Evolutionary conservation across 2,888 invertebrate genomes (phyloP).

Genomic region (Agrotis puta): DNA sequence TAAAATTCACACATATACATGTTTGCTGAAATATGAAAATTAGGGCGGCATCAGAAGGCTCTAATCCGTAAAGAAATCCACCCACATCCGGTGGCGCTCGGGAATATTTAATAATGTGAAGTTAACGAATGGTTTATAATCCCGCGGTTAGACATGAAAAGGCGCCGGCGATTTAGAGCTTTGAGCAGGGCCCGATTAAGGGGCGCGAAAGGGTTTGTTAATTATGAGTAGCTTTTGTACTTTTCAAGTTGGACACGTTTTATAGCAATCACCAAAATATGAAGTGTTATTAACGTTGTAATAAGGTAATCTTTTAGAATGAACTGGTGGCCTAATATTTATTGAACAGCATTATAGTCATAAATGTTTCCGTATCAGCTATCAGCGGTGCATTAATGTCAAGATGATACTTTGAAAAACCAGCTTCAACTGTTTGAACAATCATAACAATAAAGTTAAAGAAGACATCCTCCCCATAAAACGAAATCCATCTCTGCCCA

Average conservation of each 20-base stretch:
- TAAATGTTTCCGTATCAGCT: no score
- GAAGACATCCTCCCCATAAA: no score
- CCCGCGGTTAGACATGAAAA: constrained; percentile 74
- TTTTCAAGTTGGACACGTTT: no score
- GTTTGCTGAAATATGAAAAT: constrained; percentile 64
- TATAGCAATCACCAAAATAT: no score
- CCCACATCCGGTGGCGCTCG: constrained; percentile 85
- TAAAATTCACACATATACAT: constrained; percentile 44
- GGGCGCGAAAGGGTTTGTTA: not conserved
- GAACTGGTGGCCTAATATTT: no score
- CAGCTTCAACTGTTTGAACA: no score
- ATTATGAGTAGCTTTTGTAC: not conserved
- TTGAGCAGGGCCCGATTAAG: constrained; percentile 45
- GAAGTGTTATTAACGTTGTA: no score
- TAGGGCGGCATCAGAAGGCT: constrained; percentile 61
- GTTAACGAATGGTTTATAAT: constrained; percentile 81
- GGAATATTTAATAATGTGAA: constrained; percentile 63
- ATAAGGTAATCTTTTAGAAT: no score
- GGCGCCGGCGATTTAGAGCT: constrained; percentile 70
- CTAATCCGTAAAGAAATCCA: constrained; percentile 70
- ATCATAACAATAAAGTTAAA: no score
- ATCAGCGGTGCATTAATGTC: no score
- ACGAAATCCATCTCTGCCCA: constrained; percentile 30
- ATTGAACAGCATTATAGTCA: no score
- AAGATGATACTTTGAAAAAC: no score